Conservation (phyloP, 1,140 invertebrate genomes). For the Psilanteris sp. region DNA sequence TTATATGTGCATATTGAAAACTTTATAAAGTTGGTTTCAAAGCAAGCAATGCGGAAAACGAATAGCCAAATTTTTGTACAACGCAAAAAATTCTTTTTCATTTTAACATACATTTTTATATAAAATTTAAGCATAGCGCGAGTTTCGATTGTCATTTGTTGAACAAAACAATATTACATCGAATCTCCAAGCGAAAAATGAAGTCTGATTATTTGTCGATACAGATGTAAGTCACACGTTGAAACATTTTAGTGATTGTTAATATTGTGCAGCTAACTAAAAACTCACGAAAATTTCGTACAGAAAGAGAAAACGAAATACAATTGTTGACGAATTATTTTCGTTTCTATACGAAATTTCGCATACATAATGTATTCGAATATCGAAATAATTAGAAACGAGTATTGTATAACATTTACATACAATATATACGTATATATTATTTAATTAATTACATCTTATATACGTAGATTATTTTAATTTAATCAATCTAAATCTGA, state of each 20-base stretch:
- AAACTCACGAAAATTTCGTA: slow-evolving; percentile 39
- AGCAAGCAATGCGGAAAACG: slow-evolving; percentile 54
- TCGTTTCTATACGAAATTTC: slow-evolving; percentile 37
- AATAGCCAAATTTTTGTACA: slow-evolving; percentile 57
- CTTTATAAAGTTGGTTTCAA: slow-evolving; percentile 39
- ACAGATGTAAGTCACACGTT: slow-evolving; percentile 58
- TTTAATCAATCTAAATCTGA: slow-evolving; percentile 11
- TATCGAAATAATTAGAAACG: slow-evolving; percentile 44
- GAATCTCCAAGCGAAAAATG: slow-evolving; percentile 55
- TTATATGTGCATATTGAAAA: slow-evolving; percentile 16
- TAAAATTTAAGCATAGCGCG: slow-evolving; percentile 46
- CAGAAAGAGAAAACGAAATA: slow-evolving; percentile 25
- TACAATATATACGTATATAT: slow-evolving; percentile 48
- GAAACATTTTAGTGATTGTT: slow-evolving; percentile 59
- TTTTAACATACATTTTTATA: slow-evolving; percentile 54
- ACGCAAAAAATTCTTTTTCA: slow-evolving; percentile 30
- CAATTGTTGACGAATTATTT: background rate
- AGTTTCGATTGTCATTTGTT: slow-evolving; percentile 59
- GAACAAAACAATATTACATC: slow-evolving; percentile 39
- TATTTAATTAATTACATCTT: slow-evolving; percentile 46
- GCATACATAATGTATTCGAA: slow-evolving; percentile 28
- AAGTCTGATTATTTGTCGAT: slow-evolving; percentile 64
- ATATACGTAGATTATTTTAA: slow-evolving; percentile 52
- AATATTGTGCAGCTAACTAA: slow-evolving; percentile 56
- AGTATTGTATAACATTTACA: slow-evolving; percentile 58